Base-by-base conservation (phyloP, 2,113 vertebrate species). In the Microcebus jonahi region DNA sequence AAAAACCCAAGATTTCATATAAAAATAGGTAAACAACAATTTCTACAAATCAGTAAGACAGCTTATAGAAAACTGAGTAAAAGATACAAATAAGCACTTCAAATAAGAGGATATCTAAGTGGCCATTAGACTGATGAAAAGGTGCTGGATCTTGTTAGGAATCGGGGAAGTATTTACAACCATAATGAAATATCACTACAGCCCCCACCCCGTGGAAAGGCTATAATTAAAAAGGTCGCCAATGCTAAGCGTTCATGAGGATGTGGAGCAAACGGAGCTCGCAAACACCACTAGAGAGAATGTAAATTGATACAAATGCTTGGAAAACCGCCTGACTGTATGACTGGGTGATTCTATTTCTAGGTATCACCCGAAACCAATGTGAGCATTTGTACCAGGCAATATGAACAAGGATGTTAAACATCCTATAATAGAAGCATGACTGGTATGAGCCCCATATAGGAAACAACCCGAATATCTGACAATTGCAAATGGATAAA, bases 191-290 rank as follows among this genome's bases (percentile, higher is more conserved):
- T 8, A 10, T 10, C 4, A 34, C n/a, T 11, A 70, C 50, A 48
- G 31, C 10, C 5, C 4, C 20, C 34, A 6, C 8, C 4, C 25
- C 42, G 34, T 39, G 48, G 11, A 14, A 42, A 21, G 23, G 20
- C 2, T 15, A 3, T 3, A 12, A 21, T 11, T 39, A 6, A 61
- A 85, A 70, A 76, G 27, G 23, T 31, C 70, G 36, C 50, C n/a
- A 3, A 15, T 1, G 15, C 6, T 9, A 8, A 55, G 7, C 0
- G 13, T 53, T 23, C n/a, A 34, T 8, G 8, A 57, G 12, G n/a
- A 17, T 10, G n/a, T 8, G 27, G 55, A 39, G 57, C 17, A 23
- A 5, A 27, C 0, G 0, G 55, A 67, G 73, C 29, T 53, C 86
- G 36, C 53, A 15, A 8, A 17, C 2, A 8, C 29, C 39, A 9